Conservation (phyloP, 2,888 invertebrate species). For the Fragum sueziense region DNA sequence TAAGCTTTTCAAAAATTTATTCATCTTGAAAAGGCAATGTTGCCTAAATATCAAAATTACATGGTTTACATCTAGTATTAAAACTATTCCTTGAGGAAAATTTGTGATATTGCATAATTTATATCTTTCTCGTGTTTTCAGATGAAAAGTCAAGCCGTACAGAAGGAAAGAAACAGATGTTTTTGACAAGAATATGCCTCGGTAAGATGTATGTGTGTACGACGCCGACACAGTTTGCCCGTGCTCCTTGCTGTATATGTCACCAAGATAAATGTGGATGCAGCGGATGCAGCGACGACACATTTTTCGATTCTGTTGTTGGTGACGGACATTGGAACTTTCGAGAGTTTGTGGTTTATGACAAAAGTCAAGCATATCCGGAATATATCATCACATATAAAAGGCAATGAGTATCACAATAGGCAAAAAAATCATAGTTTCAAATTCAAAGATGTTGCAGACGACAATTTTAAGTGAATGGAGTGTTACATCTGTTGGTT, state of each 20-base stretch:
- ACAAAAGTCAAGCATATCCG: slow-evolving; percentile 65
- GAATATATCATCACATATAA: slow-evolving; percentile 67
- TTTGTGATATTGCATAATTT: too few species aligned
- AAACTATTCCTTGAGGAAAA: too few species aligned
- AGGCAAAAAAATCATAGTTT: too few species aligned
- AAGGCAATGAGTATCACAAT: slow-evolving; percentile 36
- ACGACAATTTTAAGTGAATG: too few species aligned
- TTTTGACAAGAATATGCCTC: slow-evolving; percentile 61
- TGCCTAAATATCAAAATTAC: too few species aligned
- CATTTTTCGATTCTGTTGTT: slow-evolving; percentile 60
- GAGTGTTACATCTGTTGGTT: too few species aligned
- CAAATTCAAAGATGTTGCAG: too few species aligned
- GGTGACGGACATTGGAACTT: slow-evolving; percentile 65
- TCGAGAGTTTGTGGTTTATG: slow-evolving; percentile 69
- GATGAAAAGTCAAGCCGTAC: slow-evolving; percentile 51
- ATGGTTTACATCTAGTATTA: too few species aligned
- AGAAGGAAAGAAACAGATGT: slow-evolving; percentile 59
- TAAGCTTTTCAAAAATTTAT: too few species aligned
- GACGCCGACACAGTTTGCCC: slow-evolving; percentile 28
- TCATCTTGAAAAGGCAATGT: too few species aligned
- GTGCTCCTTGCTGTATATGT: slow-evolving; percentile 60
- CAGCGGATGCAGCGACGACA: slow-evolving; percentile 39
- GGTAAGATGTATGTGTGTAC: slow-evolving; percentile 55
- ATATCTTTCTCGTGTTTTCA: too few species aligned
- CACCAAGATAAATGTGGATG: slow-evolving; percentile 50